Conservation (phyloP, 2,113 vertebrate genomes). For the Phoenicopterus ruber region DNA sequence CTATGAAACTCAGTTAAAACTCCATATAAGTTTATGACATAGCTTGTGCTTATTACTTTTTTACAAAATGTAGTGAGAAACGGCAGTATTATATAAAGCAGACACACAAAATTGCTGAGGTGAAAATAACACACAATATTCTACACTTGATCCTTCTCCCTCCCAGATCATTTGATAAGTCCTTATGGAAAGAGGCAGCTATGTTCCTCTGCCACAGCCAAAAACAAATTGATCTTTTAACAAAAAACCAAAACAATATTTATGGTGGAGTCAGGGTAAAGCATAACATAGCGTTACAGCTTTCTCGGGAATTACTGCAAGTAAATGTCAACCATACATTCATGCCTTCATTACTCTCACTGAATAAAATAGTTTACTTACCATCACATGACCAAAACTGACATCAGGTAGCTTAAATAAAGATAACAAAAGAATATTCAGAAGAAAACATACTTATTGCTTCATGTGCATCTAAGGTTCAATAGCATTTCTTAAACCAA, state of each 20-base stretch:
- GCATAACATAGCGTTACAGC: background rate
- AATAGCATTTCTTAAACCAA: background rate
- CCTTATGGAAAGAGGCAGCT: background rate
- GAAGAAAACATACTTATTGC: background rate
- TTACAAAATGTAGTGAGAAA: background rate
- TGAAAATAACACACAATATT: background rate
- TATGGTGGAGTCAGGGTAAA: background rate
- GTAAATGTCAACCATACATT: background rate
- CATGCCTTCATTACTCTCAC: background rate
- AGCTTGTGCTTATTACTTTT: background rate
- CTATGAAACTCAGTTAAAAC: background rate
- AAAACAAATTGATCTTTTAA: constrained; percentile 35
- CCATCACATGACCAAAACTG: constrained; percentile 71
- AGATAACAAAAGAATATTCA: constrained; percentile 30
- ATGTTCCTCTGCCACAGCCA: background rate
- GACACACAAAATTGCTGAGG: background rate
- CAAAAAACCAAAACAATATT: background rate
- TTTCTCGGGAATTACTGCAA: background rate
- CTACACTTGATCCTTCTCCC: background rate
- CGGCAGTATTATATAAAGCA: background rate
- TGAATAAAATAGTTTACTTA: constrained; percentile 41
- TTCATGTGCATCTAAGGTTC: background rate
- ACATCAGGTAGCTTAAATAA: constrained; percentile 69
- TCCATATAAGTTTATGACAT: background rate
- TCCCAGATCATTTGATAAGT: background rate